Evolutionary conservation across 2,888 invertebrate species (phyloP).

Genomic region (Tinea pellionella): DNA sequence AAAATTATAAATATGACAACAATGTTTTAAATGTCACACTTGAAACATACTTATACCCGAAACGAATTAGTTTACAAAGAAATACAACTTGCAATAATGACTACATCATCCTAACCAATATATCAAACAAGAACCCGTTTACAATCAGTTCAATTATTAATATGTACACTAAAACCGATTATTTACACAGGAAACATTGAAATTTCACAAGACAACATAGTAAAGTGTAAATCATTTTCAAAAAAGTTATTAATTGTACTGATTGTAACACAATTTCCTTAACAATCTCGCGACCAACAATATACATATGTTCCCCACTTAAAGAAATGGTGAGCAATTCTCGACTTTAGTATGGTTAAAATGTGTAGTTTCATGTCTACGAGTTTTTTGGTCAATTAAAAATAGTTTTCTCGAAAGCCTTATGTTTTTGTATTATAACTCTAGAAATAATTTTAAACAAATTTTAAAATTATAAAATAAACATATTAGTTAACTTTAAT

Average conservation of each 20-base stretch:
- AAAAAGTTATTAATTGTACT: conserved; percentile 24
- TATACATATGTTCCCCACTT: conserved; percentile 48
- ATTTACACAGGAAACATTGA: conserved; percentile 4
- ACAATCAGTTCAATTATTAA: conserved; percentile 23
- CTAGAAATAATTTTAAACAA: too few species aligned
- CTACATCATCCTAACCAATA: conserved; percentile 47
- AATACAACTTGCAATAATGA: conserved; percentile 56
- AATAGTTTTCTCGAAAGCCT: too few species aligned
- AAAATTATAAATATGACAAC: conserved; percentile 65
- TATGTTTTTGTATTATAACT: too few species aligned
- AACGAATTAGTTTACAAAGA: not conserved
- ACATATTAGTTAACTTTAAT: too few species aligned
- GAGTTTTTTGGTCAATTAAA: too few species aligned
- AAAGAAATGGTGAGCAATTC: too few species aligned
- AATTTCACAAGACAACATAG: conserved; percentile 2
- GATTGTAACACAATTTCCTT: conserved; percentile 21
- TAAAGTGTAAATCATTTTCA: conserved; percentile 17
- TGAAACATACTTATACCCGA: not conserved
- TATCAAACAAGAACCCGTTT: conserved; percentile 24
- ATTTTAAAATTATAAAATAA: too few species aligned
- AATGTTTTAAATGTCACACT: conserved; percentile 36
- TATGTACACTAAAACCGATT: conserved; percentile 14
- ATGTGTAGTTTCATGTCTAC: too few species aligned
- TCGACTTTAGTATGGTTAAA: too few species aligned
- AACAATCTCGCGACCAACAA: conserved; percentile 55